Conservation (phyloP, 1,140 invertebrate species). For the Drosophila pseudoobscura region DNA sequence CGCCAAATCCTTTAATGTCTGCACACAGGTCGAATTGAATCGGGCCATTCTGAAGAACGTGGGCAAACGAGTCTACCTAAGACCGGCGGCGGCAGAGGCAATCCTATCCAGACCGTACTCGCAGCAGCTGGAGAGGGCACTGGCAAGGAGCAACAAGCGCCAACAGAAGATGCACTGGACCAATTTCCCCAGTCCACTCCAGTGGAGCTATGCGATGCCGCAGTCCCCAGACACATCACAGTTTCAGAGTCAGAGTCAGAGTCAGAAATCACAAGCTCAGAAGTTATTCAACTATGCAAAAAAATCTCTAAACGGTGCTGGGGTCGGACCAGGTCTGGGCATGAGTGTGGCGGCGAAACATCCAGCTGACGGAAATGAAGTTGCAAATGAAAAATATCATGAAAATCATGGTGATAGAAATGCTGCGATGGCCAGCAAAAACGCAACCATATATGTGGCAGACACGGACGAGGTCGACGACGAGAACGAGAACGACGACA, state of each 20-base stretch:
- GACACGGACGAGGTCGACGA: constrained; percentile 8
- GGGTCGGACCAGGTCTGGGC: constrained; percentile 37
- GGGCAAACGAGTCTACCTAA: constrained; percentile 84
- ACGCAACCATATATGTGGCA: constrained; percentile 38
- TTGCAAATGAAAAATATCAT: constrained; percentile 73
- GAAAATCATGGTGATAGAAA: constrained; percentile 48
- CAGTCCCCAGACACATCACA: constrained; percentile 30
- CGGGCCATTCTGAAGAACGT: constrained; percentile 85
- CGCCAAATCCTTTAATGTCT: constrained; percentile 46
- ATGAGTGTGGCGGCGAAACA: constrained; percentile 32
- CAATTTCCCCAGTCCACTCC: constrained; percentile 70
- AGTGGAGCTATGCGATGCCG: constrained; percentile 49
- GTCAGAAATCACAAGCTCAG: constrained; percentile 12
- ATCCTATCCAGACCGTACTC: constrained; percentile 36
- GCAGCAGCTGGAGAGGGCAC: constrained; percentile 36
- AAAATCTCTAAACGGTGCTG: constrained; percentile 58
- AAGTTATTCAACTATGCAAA: constrained; percentile 62
- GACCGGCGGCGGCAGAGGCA: constrained; percentile 11
- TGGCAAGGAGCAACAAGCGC: constrained; percentile 39
- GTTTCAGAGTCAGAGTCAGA: constrained; percentile 40
- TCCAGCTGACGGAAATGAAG: constrained; percentile 71
- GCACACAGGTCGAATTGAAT: constrained; percentile 84
- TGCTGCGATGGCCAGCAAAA: constrained; percentile 41
- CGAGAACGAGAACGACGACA: constrained; percentile 19
- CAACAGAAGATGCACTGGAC: constrained; percentile 39